phyloP scores from a whole-genome alignment of 2,888 invertebrate genomes.

The Drosophila fulvimacula region DNA sequence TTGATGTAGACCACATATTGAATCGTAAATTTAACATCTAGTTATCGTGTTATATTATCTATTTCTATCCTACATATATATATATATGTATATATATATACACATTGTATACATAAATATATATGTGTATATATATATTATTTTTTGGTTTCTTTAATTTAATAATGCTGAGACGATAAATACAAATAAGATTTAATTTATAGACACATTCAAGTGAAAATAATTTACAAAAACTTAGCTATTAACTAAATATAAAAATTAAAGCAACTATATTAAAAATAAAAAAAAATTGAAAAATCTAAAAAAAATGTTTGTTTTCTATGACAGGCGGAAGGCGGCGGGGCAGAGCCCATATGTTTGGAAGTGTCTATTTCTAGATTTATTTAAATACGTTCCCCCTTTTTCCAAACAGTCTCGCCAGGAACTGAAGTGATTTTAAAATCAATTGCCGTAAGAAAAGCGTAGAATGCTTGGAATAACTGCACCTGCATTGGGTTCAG shows the following conservation, averaged over 20 bases:
- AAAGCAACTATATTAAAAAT: slow-evolving; percentile 70
- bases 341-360: neutral
- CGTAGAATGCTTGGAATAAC: neutral
- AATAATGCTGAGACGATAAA: slow-evolving; percentile 72
- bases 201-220: slow-evolving; percentile 75
- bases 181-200: slow-evolving; percentile 76
- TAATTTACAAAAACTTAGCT: slow-evolving; percentile 77
- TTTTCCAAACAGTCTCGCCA: no score
- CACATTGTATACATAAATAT: neutral
- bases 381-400: no score
- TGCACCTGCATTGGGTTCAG: neutral
- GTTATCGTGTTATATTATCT: slow-evolving; percentile 51
- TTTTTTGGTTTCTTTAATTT: slow-evolving; percentile 60
- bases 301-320: neutral
- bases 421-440: no score
- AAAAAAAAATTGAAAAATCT: slow-evolving; percentile 66
- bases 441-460: no score
- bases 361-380: no score
- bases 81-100: neutral
- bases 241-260: slow-evolving; percentile 63
- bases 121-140: neutral
- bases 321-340: neutral
- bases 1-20: slow-evolving; percentile 54
- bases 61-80: slow-evolving; percentile 11
- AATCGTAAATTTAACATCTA: slow-evolving; percentile 47